Base-by-base conservation (phyloP, 2,113 vertebrate species). In the Leucoraja erinaceus region DNA sequence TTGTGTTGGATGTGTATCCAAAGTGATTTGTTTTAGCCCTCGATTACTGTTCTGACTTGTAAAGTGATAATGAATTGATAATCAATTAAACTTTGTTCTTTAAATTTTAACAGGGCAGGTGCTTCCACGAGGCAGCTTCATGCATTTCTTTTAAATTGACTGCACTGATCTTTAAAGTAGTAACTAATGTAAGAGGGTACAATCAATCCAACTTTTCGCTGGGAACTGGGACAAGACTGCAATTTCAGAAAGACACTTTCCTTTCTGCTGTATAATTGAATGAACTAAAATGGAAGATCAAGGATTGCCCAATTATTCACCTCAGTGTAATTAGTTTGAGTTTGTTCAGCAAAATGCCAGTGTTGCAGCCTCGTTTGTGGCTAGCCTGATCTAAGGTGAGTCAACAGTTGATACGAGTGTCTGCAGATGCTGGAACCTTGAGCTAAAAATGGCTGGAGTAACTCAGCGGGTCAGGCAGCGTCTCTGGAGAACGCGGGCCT, bases 61-160 rank as follows among this genome's bases (percentile, higher is more conserved):
- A 97, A 96, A 96, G 96, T 95, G 96, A 97, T 97, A 96, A 96
- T 96, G 96, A 96, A 97, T 96, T 96, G 96, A 96, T 94, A 93
- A 96, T 96, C 96, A 96, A 96, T 97, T 95, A 95, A 95, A 96
- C 90, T 91, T 91, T 91, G 90, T 91, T 91, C 90, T 72, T 91
- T 91, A 91, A 91, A 54, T 72, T 72, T 91, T 91, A 91, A 91
- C 90, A 91, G 90, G 90, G 63, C 68, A 72, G 38, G 9, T 91
- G 20, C 90, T 91, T 54, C 38, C 63, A n/a, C 83, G 47, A 66
- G 90, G 68, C 22, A 47, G 90, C 54, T 91, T 54, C 90, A 74
- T 11, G 90, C 90, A 91, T 91, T 91, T 91, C 90, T 91, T 70
- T 70, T 74, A 91, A 91, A 91, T 91, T 91, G 90, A 91, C 66